phyloP scores from a whole-genome alignment of 2,113 vertebrate species.

The Oenanthe melanoleuca region DNA sequence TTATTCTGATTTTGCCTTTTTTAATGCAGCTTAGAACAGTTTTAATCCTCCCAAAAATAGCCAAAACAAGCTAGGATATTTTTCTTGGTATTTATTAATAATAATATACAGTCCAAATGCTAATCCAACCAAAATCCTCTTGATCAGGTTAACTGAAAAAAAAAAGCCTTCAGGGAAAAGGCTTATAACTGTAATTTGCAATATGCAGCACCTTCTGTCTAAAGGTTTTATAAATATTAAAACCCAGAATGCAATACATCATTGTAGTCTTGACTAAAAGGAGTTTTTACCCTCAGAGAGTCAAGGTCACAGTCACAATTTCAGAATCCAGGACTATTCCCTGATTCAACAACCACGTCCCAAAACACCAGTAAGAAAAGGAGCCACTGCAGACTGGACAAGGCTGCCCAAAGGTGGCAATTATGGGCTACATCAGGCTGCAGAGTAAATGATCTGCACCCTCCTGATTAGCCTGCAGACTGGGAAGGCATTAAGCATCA shows the following conservation, averaged over 20 bases:
- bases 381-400: not conserved
- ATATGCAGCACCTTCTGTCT: not conserved
- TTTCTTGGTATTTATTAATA: not conserved
- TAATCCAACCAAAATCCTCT: not conserved
- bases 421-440: not conserved
- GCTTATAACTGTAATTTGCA: not conserved
- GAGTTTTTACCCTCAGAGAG: not conserved
- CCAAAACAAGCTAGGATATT: not conserved
- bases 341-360: not conserved
- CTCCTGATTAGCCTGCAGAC: constrained; percentile 15
- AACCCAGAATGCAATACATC: not conserved
- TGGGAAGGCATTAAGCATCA: not conserved
- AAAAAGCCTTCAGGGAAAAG: not conserved
- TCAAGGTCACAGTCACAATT: not conserved
- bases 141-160: not conserved
- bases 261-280: not conserved
- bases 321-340: not conserved
- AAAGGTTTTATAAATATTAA: constrained; percentile 22
- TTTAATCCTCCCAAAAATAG: not conserved
- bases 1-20: not conserved
- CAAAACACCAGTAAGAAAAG: not conserved
- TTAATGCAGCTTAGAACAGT: not conserved
- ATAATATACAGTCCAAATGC: not conserved
- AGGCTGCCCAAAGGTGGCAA: not conserved
- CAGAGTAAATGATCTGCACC: not conserved